Conservation (phyloP, 1,140 invertebrate genomes). For the Aphis craccivora region DNA sequence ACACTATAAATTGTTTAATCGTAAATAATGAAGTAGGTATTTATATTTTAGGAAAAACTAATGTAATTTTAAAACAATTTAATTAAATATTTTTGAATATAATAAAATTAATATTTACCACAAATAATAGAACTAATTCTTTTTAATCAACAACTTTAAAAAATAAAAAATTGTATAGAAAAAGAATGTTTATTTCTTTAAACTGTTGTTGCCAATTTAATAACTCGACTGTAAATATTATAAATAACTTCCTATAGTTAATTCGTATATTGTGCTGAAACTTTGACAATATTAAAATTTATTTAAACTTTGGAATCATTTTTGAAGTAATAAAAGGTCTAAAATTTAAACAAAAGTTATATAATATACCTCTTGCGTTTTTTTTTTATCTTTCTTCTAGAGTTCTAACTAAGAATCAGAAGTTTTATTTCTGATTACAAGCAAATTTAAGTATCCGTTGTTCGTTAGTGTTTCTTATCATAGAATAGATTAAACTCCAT, state of each 20-base stretch:
- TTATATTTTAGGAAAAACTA: no score
- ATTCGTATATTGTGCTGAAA: background rate
- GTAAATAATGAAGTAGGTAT: no score
- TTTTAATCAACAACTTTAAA: background rate
- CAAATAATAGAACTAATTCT: background rate
- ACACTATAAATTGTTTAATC: no score
- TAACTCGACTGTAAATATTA: background rate
- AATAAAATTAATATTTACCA: background rate
- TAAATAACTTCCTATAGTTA: background rate
- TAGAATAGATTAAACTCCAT: background rate
- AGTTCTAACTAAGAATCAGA: background rate
- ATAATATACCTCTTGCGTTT: background rate
- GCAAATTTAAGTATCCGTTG: background rate
- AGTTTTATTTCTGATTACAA: background rate
- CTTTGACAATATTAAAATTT: background rate
- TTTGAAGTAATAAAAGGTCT: background rate
- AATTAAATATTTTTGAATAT: background rate
- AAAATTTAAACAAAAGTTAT: background rate
- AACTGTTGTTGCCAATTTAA: background rate
- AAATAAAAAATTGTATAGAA: no score
- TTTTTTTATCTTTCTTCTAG: background rate
- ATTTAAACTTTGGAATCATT: background rate
- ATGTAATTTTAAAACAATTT: no score
- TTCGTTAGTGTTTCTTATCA: background rate
- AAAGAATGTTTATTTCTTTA: no score